A percentile compares a stretch with the other conserved stretches of the same genome.
phyloP scores from a whole-genome alignment of 2,113 vertebrate species.

The Hemichromis elongatus region DNA sequence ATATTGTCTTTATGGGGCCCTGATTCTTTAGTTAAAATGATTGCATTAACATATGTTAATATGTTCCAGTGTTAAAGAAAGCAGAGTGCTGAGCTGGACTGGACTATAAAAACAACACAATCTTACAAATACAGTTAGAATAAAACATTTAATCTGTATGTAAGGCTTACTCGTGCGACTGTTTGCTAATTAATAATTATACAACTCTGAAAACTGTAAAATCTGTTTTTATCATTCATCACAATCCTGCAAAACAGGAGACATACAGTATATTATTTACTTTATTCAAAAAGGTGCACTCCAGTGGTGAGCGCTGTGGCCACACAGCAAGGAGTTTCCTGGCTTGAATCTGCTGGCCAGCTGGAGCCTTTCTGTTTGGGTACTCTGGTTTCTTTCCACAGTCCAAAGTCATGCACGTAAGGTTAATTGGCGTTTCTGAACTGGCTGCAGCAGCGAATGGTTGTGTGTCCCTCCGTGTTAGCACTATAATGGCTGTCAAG shows the following conservation, averaged over 20 bases:
- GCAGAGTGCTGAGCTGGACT: not conserved
- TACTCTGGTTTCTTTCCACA: not conserved
- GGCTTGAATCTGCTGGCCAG: not conserved
- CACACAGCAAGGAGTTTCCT: not conserved
- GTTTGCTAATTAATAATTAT: not conserved
- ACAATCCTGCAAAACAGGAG: not conserved
- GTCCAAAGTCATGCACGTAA: not conserved
- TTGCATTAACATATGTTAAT: not conserved
- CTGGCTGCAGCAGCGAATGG: not conserved
- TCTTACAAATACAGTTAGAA: not conserved
- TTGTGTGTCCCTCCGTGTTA: not conserved
- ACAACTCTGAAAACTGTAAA: not conserved
- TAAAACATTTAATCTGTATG: not conserved
- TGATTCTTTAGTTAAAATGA: not conserved
- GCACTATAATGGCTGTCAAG: not conserved
- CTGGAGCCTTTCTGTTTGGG: not conserved
- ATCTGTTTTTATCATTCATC: not conserved
- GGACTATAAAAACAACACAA: not conserved
- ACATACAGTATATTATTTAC: not conserved
- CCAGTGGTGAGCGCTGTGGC: not conserved
- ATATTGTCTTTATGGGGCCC: not conserved
- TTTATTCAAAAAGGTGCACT: not conserved
- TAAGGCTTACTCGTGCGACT: not conserved
- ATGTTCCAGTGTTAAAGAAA: not conserved
- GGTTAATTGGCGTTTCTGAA: not conserved